A percentile compares a stretch with the other conserved stretches of the same genome.
phyloP scores from a whole-genome alignment of 2,113 vertebrate genomes.

The Barnardius zonarius region DNA sequence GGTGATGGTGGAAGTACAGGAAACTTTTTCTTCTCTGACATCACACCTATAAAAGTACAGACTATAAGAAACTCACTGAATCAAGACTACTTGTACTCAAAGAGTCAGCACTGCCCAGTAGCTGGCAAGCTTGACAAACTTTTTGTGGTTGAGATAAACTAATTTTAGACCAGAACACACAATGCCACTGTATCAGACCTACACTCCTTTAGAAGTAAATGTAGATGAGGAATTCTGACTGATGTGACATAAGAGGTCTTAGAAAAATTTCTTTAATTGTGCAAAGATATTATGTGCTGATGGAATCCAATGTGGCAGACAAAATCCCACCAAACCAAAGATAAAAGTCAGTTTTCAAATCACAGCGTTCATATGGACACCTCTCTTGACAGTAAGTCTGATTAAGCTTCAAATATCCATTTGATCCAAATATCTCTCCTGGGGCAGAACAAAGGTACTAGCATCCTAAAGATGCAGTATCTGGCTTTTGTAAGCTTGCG shows the following conservation, averaged over 20 bases:
- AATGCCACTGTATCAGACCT: background rate
- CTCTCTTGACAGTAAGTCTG: background rate
- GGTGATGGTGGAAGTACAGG: background rate
- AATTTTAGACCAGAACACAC: background rate
- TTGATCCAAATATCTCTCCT: background rate
- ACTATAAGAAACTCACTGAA: background rate
- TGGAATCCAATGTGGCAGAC: background rate
- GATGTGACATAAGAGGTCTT: background rate
- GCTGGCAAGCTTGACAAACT: background rate
- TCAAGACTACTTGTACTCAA: background rate
- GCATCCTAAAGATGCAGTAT: background rate
- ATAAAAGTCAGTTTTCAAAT: background rate
- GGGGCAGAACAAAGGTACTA: background rate
- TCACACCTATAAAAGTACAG: background rate
- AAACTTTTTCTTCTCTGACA: background rate
- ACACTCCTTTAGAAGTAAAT: background rate
- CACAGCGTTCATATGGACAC: background rate
- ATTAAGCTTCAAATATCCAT: background rate
- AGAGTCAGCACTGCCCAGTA: background rate
- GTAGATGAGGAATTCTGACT: background rate
- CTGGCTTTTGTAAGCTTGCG: background rate
- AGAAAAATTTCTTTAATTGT: background rate
- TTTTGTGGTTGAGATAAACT: background rate
- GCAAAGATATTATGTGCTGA: background rate
- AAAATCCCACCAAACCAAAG: background rate